Percentiles rank a stretch among this genome's conserved stretches.
Conservation (phyloP, 2,888 invertebrate species). For the Synergus laeviventris region DNA sequence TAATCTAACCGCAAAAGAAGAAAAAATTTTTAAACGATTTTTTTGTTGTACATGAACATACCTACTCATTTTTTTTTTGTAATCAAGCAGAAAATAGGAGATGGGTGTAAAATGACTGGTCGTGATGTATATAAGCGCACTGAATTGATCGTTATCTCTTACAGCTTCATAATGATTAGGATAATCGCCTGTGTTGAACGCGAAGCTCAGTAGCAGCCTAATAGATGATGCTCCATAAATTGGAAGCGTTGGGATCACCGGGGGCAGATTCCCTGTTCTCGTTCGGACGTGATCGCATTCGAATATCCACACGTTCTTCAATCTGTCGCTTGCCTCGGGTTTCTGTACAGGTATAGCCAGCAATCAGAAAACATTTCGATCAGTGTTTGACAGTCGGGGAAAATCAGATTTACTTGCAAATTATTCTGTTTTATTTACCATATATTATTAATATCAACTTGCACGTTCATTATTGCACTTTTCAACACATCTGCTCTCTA, state of each 20-base stretch:
- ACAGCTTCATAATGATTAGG: slow-evolving; percentile 58
- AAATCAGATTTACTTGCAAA: slow-evolving; percentile 35
- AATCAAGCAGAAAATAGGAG: background rate
- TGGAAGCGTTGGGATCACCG: slow-evolving; percentile 47
- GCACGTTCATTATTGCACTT: background rate
- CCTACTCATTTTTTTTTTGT: background rate
- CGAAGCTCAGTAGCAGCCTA: slow-evolving; percentile 47
- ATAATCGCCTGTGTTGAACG: slow-evolving; percentile 58
- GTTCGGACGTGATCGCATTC: slow-evolving; percentile 38
- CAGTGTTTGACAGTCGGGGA: background rate
- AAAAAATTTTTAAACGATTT: no score
- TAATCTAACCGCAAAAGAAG: no score
- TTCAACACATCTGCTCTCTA: no score
- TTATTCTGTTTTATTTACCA: background rate
- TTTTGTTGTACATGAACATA: no score
- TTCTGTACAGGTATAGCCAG: slow-evolving; percentile 21
- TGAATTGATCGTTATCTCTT: slow-evolving; percentile 29
- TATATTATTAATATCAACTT: no score
- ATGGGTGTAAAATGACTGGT: background rate
- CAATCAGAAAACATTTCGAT: slow-evolving; percentile 38
- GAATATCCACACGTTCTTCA: slow-evolving; percentile 40
- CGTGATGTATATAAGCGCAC: background rate
- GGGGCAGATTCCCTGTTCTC: slow-evolving; percentile 32
- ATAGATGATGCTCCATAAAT: slow-evolving; percentile 59
- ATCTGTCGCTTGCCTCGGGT: slow-evolving; percentile 36